These are phyloP conservation scores for Hemistola chrysoprasaria DNA, from an alignment of 2,888 invertebrate genomes.

Conservation along the genomic window DNA sequence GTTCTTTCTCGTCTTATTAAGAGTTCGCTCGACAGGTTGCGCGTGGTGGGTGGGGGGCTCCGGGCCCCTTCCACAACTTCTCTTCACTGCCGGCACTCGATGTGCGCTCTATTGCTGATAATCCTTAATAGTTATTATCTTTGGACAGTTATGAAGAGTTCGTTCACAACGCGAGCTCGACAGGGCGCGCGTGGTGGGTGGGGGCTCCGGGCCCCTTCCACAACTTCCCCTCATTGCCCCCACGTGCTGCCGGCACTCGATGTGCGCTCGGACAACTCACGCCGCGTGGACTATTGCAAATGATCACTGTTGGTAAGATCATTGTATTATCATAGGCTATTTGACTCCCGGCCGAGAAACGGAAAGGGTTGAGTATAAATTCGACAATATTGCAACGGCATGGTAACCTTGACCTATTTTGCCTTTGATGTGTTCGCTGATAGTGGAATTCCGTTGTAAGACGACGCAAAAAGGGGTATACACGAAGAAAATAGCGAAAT, in stretches of 20 bases:
- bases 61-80: slow-evolving; percentile 93
- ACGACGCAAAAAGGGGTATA: too few species aligned
- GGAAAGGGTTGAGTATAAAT: too few species aligned
- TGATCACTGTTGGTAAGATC: slow-evolving; percentile 88
- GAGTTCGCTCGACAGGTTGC: slow-evolving; percentile 78
- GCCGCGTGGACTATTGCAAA: slow-evolving; percentile 90
- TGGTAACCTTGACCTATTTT: too few species aligned
- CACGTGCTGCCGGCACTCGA: slow-evolving; percentile 69
- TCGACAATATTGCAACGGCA: too few species aligned
- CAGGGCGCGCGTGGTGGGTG: slow-evolving; percentile 87
- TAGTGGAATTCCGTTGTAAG: too few species aligned
- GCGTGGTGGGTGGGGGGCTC: slow-evolving; percentile 88
- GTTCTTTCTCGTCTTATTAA: too few species aligned
- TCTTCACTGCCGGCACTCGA: slow-evolving; percentile 83
- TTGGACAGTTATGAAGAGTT: slow-evolving; percentile 75
- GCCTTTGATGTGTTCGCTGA: too few species aligned
- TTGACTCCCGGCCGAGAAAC: too few species aligned
- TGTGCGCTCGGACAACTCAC: slow-evolving; percentile 95
- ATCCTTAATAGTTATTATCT: not conserved
- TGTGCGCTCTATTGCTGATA: too few species aligned
- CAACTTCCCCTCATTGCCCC: slow-evolving; percentile 90
- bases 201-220: slow-evolving; percentile 91
- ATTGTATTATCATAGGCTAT: not conserved
- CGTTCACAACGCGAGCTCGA: slow-evolving; percentile 78
- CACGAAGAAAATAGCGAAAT: too few species aligned